These are phyloP conservation scores for Dreissena rostriformis DNA, from an alignment of 1,140 invertebrate genomes.

Conservation along the genomic window DNA sequence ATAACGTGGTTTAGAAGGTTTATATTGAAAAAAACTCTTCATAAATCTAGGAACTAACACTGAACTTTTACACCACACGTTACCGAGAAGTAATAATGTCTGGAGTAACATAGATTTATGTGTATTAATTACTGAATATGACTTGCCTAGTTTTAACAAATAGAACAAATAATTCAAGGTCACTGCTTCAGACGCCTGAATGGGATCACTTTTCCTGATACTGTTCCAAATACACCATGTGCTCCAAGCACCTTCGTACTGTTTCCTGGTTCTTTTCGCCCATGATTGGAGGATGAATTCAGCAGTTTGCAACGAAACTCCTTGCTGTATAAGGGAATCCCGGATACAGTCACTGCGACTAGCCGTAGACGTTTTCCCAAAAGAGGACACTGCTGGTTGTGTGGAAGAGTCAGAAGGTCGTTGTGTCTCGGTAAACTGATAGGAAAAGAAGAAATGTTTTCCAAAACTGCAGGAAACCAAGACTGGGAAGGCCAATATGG, in stretches of 20 bases:
- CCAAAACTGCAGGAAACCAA: slow-evolving; percentile 40
- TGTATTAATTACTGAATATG: slow-evolving; percentile 32
- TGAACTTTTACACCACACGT: slow-evolving; percentile 24
- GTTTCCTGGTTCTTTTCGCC: slow-evolving; percentile 16
- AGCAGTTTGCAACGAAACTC: slow-evolving; percentile 21
- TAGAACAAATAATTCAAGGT: slow-evolving; percentile 27
- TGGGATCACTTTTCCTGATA: slow-evolving; percentile 9
- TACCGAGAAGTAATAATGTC: slow-evolving; percentile 13
- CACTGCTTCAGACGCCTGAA: slow-evolving; percentile 22
- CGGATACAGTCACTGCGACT: slow-evolving; percentile 49
- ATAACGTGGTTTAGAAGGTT: slow-evolving; percentile 29
- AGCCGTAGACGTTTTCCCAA: slow-evolving; percentile 32
- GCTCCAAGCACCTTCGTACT: slow-evolving; percentile 18
- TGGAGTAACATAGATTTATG: slow-evolving; percentile 27
- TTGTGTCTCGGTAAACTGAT: slow-evolving; percentile 35
- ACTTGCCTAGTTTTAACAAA: slow-evolving; percentile 27
- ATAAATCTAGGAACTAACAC: slow-evolving; percentile 23
- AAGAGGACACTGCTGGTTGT: slow-evolving; percentile 23
- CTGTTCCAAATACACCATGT: slow-evolving; percentile 22
- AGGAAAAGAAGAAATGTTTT: slow-evolving; percentile 36
- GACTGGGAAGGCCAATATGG: slow-evolving; percentile 52
- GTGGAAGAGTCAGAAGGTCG: slow-evolving; percentile 32
- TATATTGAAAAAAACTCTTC: slow-evolving; percentile 22
- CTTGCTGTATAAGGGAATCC: not conserved
- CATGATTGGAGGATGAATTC: slow-evolving; percentile 15